Conservation (phyloP, 2,797 vertebrate species). For the Hylomyscus alleni region DNA sequence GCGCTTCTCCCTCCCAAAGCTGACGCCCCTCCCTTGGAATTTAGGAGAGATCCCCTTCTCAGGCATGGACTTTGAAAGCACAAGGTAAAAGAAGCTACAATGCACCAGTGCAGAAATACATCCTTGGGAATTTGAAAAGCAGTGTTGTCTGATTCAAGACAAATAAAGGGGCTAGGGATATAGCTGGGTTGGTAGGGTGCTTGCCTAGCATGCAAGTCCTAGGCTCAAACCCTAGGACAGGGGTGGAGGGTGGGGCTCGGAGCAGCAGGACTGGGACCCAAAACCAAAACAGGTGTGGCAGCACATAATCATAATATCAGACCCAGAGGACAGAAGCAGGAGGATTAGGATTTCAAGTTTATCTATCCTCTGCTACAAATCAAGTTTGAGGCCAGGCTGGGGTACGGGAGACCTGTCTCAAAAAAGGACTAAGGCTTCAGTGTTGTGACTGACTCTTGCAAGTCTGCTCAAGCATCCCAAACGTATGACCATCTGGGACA, state of each 20-base stretch:
- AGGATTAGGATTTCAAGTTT: background rate
- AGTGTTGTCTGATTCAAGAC: background rate
- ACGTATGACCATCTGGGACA: background rate
- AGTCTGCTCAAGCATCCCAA: background rate
- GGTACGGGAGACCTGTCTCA: background rate
- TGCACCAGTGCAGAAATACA: background rate
- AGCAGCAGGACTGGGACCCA: background rate
- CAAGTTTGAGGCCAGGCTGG: background rate
- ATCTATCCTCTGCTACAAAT: background rate
- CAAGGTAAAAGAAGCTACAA: background rate
- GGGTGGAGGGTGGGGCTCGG: background rate
- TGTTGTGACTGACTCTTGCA: too few species aligned
- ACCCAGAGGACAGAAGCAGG: background rate
- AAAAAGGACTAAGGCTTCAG: background rate
- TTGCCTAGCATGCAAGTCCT: background rate
- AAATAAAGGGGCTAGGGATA: background rate
- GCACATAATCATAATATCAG: background rate
- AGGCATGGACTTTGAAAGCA: background rate
- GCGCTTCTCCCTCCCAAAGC: background rate
- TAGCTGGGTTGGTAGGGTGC: background rate
- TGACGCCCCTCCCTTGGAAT: fast-evolving
- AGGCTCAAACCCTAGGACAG: background rate
- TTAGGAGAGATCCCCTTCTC: background rate
- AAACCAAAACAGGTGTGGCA: background rate
- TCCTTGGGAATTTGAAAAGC: background rate